Base-by-base conservation (phyloP, 2,888 invertebrate genomes). In the Linnaemya vulpina region DNA sequence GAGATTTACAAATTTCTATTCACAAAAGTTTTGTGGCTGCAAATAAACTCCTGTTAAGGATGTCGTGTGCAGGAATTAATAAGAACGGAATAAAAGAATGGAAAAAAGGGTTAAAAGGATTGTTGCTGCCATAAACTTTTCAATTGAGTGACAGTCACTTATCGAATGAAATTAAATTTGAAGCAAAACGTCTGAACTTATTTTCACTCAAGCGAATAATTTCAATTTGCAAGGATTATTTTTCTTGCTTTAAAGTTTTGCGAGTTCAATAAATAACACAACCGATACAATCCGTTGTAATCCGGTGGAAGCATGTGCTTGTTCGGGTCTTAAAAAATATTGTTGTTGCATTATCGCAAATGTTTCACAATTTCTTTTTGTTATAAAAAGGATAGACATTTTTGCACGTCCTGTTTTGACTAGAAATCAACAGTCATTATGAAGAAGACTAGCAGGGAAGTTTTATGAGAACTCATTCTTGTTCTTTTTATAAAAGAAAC, bases 71-170 rank as follows among this genome's bases (percentile, higher is more conserved):
- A 74, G 25, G 55, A 55, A 70, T 70, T 55, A 55, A 40, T 71
- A 71, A 58, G 17, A 25, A 70, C 7, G 43, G 17, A 17, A 22
- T 13, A 49, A 38, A 10, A 20, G 30, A 30, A 30, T 30, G 30
- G 4, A 3, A 13, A 67, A 62, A 71, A 49, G 53, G 76, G 76
- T 73, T 80, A 68, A 62, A 70, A 43, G 20, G 68, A 68, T 58
- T 55, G 51, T 67, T 38, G n/a, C 68, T 70, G 78, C 58, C 25
- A 68, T 77, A 71, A 58, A 65, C 58, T 68, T 84, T 71, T 60
- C 67, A 76, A 77, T 84, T 76, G 73, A 80, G 76, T 84, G 84
- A 40, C 76, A 84, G 77, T 25, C 60, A 73, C 46, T 80, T 80
- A 68, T 53, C 53, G 53, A 20, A 77, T 71, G 25, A 76, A 68